phyloP scores from a whole-genome alignment of 2,888 invertebrate species.

The Macrosiphum euphorbiae region DNA sequence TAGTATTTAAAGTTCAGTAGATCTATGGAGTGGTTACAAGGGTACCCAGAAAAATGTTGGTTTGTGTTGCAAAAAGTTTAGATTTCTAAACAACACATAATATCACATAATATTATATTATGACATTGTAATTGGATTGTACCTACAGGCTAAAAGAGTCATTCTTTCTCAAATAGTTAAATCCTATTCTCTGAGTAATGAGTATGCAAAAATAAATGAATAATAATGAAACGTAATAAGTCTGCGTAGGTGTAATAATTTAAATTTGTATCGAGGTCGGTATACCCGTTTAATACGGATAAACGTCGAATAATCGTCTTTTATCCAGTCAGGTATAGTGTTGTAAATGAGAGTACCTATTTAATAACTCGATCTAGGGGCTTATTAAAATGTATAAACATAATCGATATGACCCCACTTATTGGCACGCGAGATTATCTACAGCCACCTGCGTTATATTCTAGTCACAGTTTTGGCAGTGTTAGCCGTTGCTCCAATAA shows the following conservation, averaged over 20 bases:
- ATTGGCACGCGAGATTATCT: neutral
- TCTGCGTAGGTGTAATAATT: neutral
- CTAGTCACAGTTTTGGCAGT: neutral
- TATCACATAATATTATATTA: neutral
- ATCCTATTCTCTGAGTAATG: neutral
- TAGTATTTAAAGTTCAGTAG: too few relatives aligned
- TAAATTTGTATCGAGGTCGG: neutral
- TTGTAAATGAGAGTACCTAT: neutral
- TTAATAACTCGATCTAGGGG: neutral
- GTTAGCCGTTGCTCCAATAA: neutral
- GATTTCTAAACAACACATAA: neutral
- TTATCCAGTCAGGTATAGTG: neutral
- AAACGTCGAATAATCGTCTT: neutral
- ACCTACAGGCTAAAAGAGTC: neutral
- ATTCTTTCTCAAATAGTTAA: too few relatives aligned
- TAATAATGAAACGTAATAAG: neutral
- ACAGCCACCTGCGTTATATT: neutral
- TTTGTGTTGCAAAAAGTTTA: neutral
- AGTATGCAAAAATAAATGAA: neutral
- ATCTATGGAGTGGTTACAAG: too few relatives aligned
- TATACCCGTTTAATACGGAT: neutral
- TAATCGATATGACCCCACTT: neutral
- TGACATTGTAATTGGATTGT: neutral
- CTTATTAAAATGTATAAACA: neutral
- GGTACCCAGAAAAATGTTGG: too few relatives aligned